These are phyloP conservation scores for Aurelia aurita DNA, from an alignment of 30 jellyfish, hydroid and myxozoan species.

Conservation along the genomic window DNA sequence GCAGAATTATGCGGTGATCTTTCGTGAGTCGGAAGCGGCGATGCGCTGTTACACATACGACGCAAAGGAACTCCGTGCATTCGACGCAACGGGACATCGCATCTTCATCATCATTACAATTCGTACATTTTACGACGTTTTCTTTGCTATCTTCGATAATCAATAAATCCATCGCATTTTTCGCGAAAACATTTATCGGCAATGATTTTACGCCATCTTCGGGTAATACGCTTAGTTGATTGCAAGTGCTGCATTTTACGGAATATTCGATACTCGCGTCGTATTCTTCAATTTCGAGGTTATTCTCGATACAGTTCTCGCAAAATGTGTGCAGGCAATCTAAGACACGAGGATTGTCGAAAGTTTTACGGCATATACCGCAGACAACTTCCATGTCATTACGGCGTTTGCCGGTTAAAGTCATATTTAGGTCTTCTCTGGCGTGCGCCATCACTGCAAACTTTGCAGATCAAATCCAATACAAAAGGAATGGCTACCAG, in stretches of 20 bases:
- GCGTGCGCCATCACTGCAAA: slow-evolving; percentile 56
- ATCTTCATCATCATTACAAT: slow-evolving; percentile 82
- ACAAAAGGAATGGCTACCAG: too few species aligned
- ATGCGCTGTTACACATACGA: slow-evolving; percentile 92
- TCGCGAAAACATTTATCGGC: slow-evolving; percentile 92
- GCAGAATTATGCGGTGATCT: slow-evolving; percentile 84
- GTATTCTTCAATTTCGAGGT: slow-evolving; percentile 68
- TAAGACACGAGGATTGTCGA: slow-evolving; percentile 83
- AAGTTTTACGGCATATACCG: slow-evolving; percentile 69
- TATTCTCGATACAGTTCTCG: slow-evolving; percentile 88
- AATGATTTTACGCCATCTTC: slow-evolving; percentile 74
- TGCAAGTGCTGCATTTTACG: slow-evolving; percentile 77
- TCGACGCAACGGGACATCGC: slow-evolving; percentile 98
- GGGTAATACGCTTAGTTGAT: slow-evolving; percentile 75
- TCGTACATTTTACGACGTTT: slow-evolving; percentile 81
- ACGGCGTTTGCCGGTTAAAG: slow-evolving; percentile 55
- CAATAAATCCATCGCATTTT: slow-evolving; percentile 86
- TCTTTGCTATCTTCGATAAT: slow-evolving; percentile 89
- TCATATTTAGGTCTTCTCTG: slow-evolving; percentile 55
- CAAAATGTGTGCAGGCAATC: slow-evolving; percentile 94
- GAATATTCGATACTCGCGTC: slow-evolving; percentile 43
- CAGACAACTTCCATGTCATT: slow-evolving; percentile 85
- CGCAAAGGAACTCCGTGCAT: slow-evolving; percentile 91
- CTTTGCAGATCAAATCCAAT: too few species aligned
- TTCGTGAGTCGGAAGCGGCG: slow-evolving; percentile 93